A percentile compares a stretch with the other conserved stretches of the same genome.
These are phyloP conservation scores for Podarcis cretensis DNA, from an alignment of 2,113 vertebrate genomes.

Conservation along the genomic window DNA sequence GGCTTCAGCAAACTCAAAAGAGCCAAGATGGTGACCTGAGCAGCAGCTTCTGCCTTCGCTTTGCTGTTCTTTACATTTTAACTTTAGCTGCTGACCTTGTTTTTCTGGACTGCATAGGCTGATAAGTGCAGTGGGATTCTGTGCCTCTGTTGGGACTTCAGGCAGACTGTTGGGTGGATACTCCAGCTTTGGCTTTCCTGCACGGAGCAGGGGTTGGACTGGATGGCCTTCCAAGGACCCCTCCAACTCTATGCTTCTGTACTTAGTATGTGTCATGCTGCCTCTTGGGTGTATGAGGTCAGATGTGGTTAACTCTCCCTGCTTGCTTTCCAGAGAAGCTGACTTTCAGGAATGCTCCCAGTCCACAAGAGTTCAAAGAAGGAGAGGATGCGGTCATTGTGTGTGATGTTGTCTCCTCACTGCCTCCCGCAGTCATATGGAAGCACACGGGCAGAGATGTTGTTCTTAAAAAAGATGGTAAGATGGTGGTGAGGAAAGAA, in stretches of 20 bases:
- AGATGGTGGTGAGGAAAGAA: slow-evolving; percentile 49
- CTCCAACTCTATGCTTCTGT: not conserved
- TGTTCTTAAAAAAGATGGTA: slow-evolving; percentile 94
- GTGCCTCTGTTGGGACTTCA: too few relatives aligned
- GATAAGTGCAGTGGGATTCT: too few relatives aligned
- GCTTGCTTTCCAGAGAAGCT: slow-evolving; percentile 87
- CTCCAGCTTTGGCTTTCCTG: too few relatives aligned
- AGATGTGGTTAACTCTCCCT: not conserved
- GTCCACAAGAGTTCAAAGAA: slow-evolving; percentile 94
- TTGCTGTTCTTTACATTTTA: too few relatives aligned
- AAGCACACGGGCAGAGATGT: slow-evolving; percentile 91
- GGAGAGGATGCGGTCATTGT: slow-evolving; percentile 90
- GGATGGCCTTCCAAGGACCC: not conserved
- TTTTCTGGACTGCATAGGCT: not conserved
- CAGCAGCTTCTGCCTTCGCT: too few relatives aligned
- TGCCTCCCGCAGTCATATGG: slow-evolving; percentile 94
- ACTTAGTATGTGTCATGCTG: not conserved
- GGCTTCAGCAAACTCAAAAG: too few relatives aligned
- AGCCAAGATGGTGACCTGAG: too few relatives aligned
- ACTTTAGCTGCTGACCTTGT: too few relatives aligned
- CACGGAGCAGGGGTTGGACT: too few relatives aligned
- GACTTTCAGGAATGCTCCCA: slow-evolving; percentile 93
- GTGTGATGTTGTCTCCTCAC: slow-evolving; percentile 91
- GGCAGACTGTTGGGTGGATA: too few relatives aligned
- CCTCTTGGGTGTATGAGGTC: not conserved